Evolutionary conservation across 2,888 invertebrate genomes (phyloP).

Genomic region (Xestobium rufovillosum): DNA sequence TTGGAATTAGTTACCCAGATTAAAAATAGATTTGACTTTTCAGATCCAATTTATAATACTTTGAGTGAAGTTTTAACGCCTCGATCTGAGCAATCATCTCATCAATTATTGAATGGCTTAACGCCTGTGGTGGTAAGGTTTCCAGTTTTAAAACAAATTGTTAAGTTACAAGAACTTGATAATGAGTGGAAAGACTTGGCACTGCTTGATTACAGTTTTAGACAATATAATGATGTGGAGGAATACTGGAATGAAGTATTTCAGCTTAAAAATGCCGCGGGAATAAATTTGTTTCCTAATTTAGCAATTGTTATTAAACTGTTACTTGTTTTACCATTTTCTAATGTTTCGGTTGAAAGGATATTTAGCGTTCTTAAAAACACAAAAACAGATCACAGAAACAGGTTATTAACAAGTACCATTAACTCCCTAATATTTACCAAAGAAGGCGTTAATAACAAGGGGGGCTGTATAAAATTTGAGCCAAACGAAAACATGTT

Average conservation of each 20-base stretch:
- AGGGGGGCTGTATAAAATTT: constrained; percentile 17
- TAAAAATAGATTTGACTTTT: too few species aligned
- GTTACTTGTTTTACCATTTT: constrained; percentile 19
- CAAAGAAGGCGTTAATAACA: constrained; percentile 14
- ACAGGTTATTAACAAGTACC: constrained; percentile 21
- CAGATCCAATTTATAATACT: too few species aligned
- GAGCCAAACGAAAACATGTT: constrained; percentile 19
- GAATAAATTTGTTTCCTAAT: constrained; percentile 12
- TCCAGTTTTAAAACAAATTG: too few species aligned
- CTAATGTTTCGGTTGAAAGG: constrained; percentile 27
- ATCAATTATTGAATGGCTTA: too few species aligned
- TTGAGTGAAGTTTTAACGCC: too few species aligned
- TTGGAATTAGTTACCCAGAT: too few species aligned
- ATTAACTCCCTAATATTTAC: constrained; percentile 22
- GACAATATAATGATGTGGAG: too few species aligned
- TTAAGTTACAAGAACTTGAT: too few species aligned
- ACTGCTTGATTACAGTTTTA: too few species aligned
- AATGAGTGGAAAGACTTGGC: too few species aligned
- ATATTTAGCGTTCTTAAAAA: constrained; percentile 24
- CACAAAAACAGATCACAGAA: constrained; percentile 23
- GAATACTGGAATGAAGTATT: constrained; percentile 16
- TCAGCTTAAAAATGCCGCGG: constrained; percentile 15
- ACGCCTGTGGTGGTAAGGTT: too few species aligned
- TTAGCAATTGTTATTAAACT: constrained; percentile 13
- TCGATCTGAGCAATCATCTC: too few species aligned